Evolutionary conservation across 2,797 vertebrate genomes (phyloP).

Genomic region (Bradypodion ventrale): DNA sequence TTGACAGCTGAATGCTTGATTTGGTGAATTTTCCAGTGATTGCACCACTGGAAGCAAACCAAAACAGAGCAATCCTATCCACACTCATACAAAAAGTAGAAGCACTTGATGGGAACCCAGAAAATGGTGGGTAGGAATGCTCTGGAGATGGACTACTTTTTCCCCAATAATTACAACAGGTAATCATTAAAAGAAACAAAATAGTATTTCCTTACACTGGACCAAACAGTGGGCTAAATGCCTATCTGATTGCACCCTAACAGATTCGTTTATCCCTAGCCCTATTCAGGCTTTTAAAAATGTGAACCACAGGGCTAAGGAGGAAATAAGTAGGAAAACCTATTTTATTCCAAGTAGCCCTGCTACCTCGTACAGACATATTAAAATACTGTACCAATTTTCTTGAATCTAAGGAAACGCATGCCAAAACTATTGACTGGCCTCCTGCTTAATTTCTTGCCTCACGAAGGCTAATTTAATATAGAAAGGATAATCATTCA

Average conservation of each 20-base stretch:
- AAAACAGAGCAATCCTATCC: no score
- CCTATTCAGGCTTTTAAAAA: not conserved
- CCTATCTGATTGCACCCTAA: not conserved
- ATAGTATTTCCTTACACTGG: no score
- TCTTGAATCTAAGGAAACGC: not conserved
- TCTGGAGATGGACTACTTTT: no score
- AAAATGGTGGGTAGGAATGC: no score
- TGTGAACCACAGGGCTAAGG: not conserved
- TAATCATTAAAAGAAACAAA: no score
- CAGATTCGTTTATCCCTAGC: not conserved
- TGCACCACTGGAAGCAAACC: no score
- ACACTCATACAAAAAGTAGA: no score
- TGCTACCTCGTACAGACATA: not conserved
- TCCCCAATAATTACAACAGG: no score
- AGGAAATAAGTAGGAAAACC: not conserved
- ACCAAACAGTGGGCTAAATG: no score
- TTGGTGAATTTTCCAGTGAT: no score
- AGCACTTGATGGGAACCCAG: no score
- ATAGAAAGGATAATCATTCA: constrained; percentile 13
- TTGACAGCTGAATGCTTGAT: no score
- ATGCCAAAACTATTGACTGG: not conserved
- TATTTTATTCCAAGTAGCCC: not conserved
- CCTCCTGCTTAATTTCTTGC: not conserved
- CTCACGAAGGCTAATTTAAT: not conserved
- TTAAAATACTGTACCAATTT: not conserved